Conservation (phyloP, 2,888 invertebrate species). For the Lasioglossum oenotherae region DNA sequence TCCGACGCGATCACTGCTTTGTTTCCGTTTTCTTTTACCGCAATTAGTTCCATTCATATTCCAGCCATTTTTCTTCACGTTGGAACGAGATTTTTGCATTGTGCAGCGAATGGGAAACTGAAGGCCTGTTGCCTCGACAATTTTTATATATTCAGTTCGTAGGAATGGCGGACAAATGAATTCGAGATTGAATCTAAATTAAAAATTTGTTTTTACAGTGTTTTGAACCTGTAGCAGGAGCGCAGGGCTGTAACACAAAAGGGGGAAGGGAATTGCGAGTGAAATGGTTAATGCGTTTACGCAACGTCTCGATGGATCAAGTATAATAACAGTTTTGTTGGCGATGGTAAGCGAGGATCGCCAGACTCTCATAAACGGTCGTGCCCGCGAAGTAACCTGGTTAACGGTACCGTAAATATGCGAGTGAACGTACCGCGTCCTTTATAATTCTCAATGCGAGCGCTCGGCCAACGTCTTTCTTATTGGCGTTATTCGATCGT, state of each 20-base stretch:
- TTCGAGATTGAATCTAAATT: no score
- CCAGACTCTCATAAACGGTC: slow-evolving; percentile 18
- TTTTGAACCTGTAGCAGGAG: no score
- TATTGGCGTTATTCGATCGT: slow-evolving; percentile 24
- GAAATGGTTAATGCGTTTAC: not conserved
- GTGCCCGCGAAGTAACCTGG: slow-evolving; percentile 43
- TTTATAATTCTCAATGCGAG: slow-evolving; percentile 43
- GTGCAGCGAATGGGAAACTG: not conserved
- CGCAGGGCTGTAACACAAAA: not conserved
- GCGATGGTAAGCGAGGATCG: slow-evolving; percentile 20
- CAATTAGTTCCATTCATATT: not conserved
- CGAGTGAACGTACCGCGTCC: slow-evolving; percentile 50
- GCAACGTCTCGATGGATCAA: not conserved
- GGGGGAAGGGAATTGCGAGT: not conserved
- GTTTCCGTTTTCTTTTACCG: slow-evolving; percentile 2
- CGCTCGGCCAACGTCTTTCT: slow-evolving; percentile 18
- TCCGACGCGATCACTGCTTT: not conserved
- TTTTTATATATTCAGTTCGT: no score
- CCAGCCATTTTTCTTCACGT: not conserved
- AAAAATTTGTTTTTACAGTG: no score
- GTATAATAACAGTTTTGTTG: not conserved
- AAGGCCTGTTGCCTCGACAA: no score
- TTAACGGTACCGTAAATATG: slow-evolving; percentile 57
- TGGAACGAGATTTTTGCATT: not conserved
- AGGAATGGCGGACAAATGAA: no score